phyloP scores from a whole-genome alignment of 2,888 invertebrate genomes.

The Poecilus cupreus region DNA sequence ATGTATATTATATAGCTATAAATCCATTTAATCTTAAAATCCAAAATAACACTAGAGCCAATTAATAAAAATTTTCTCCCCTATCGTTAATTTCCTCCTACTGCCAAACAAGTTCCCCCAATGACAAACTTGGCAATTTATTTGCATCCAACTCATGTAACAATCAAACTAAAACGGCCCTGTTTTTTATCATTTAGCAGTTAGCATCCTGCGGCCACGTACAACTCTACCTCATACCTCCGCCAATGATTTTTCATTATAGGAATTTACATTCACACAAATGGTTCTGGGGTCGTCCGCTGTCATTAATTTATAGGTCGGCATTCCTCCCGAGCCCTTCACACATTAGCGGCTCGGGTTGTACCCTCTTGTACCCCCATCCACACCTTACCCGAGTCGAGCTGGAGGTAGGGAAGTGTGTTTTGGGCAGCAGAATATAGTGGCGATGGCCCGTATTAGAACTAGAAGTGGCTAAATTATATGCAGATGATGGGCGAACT shows the following conservation, averaged over 20 bases:
- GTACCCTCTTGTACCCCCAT: background rate
- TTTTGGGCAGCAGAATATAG: too few relatives aligned
- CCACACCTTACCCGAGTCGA: too few relatives aligned
- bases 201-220: background rate
- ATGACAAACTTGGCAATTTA: background rate
- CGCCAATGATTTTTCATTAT: constrained; percentile 56
- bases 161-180: constrained; percentile 3
- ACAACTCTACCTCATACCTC: background rate
- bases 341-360: constrained; percentile 43
- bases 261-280: constrained; percentile 55
- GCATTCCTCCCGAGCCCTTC: constrained; percentile 51
- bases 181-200: constrained; percentile 8
- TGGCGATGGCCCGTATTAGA: too few relatives aligned
- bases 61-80: too few relatives aligned
- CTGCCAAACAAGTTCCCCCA: too few relatives aligned
- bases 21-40: too few relatives aligned
- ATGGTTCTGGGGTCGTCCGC: constrained; percentile 44
- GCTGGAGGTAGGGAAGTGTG: too few relatives aligned
- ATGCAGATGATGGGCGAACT: too few relatives aligned
- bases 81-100: too few relatives aligned
- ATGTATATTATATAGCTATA: too few relatives aligned
- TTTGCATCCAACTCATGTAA: background rate
- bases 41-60: too few relatives aligned
- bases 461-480: too few relatives aligned
- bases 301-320: constrained; percentile 58